Evolutionary conservation across 2,797 vertebrate species (phyloP).

Genomic region (Coregonus ussuriensis): DNA sequence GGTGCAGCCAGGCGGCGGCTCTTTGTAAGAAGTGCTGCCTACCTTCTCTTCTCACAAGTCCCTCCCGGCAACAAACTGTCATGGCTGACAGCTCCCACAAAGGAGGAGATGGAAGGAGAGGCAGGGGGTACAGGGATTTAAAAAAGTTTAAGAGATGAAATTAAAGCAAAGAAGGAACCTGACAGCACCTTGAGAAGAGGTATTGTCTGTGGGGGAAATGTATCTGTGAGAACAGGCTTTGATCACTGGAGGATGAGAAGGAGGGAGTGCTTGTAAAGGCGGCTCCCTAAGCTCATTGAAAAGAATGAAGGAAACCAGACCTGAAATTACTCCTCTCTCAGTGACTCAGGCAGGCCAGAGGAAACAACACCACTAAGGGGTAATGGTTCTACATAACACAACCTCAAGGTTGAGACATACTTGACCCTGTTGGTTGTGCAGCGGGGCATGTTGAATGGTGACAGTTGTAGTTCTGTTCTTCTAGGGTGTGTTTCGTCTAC

Average conservation of each 20-base stretch:
- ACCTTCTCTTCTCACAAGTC: constrained; percentile 75
- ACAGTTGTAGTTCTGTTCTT: background rate
- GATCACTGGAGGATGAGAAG: constrained; percentile 77
- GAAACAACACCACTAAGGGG: constrained; percentile 31
- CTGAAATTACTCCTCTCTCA: constrained; percentile 51
- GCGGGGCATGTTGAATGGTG: background rate
- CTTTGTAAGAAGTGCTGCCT: constrained; percentile 77
- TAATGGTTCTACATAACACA: constrained; percentile 40
- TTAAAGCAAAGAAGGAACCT: constrained; percentile 82
- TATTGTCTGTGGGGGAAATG: constrained; percentile 78
- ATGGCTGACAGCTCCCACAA: constrained; percentile 78
- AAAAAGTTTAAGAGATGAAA: constrained; percentile 81
- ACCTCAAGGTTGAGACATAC: constrained; percentile 14
- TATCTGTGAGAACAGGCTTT: constrained; percentile 75
- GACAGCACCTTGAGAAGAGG: constrained; percentile 80
- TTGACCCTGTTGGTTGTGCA: background rate
- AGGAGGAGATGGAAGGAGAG: constrained; percentile 71
- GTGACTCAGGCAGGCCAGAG: constrained; percentile 44
- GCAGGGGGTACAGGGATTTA: constrained; percentile 71
- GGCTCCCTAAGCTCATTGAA: constrained; percentile 65
- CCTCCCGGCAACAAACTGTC: constrained; percentile 82
- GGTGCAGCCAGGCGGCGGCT: constrained; percentile 74
- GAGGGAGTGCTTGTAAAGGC: constrained; percentile 73
- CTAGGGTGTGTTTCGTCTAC: background rate
- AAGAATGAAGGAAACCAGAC: constrained; percentile 54